Evolutionary conservation across 2,113 vertebrate genomes (phyloP).

Genomic region (Sander lucioperca): DNA sequence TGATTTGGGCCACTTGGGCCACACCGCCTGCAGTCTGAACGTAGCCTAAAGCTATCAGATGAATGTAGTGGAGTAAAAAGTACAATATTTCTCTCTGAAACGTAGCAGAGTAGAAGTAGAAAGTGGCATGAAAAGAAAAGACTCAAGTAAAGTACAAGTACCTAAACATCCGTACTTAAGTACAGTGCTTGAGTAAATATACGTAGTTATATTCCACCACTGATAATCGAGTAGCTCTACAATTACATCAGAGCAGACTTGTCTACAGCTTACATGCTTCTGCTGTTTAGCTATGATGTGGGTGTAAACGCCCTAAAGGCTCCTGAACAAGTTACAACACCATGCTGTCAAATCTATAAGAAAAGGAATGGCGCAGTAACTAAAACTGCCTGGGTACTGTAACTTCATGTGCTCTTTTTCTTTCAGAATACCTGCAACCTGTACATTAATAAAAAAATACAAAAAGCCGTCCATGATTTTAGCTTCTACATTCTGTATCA

Average conservation of each 20-base stretch:
- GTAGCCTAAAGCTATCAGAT: too few species aligned
- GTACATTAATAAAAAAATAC: neutral
- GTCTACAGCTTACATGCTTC: neutral
- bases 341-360: neutral
- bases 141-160: too few species aligned
- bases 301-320: conserved; percentile 51
- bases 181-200: too few species aligned
- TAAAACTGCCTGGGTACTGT: neutral
- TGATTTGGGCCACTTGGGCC: too few species aligned
- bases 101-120: neutral
- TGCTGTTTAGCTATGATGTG: conserved; percentile 20
- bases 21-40: too few species aligned
- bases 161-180: too few species aligned
- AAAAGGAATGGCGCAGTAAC: conserved; percentile 8
- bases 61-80: too few species aligned
- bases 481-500: neutral
- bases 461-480: neutral
- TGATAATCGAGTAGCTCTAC: too few species aligned
- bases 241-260: neutral
- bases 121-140: too few species aligned
- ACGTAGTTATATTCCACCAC: too few species aligned
- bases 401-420: neutral
- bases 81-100: too few species aligned
- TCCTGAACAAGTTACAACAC: conserved; percentile 71
- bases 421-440: neutral